A percentile compares a stretch with the other conserved stretches of the same genome.
These are phyloP conservation scores for Ctenochaetus hawaiiensis DNA, from an alignment of 2,797 vertebrate genomes.

Conservation along the genomic window DNA sequence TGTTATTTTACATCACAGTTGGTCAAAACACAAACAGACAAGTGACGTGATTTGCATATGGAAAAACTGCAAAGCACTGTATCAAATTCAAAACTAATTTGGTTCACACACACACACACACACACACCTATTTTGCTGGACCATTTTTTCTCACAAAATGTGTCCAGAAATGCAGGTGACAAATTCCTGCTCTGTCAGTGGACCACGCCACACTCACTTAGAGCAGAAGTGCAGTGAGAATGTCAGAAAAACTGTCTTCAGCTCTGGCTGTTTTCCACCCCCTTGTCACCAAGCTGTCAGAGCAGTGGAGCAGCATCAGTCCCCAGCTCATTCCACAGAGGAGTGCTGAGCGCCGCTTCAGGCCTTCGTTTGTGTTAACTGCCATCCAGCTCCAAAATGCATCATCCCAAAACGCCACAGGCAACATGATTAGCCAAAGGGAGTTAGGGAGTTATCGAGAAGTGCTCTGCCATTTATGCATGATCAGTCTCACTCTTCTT, in stretches of 20 bases:
- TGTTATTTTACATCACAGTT: neutral
- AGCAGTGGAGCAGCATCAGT: constrained; percentile 30
- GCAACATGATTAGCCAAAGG: constrained; percentile 14
- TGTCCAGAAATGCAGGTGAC: neutral
- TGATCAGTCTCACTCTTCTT: constrained; percentile 5
- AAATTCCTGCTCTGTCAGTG: neutral
- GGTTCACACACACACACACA: no score
- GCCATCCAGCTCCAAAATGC: constrained; percentile 23
- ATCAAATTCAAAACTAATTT: neutral
- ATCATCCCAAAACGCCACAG: constrained; percentile 20
- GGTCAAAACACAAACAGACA: neutral
- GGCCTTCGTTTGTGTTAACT: constrained; percentile 26
- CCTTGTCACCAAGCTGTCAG: neutral
- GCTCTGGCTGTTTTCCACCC: neutral
- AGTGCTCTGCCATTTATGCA: constrained; percentile 11
- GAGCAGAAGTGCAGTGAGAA: constrained; percentile 1
- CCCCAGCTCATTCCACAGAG: constrained; percentile 2
- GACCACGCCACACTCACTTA: neutral
- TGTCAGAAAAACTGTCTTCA: constrained; percentile 13
- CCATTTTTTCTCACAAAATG: neutral
- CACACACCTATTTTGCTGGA: neutral
- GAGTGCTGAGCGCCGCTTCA: constrained; percentile 8
- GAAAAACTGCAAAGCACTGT: neutral
- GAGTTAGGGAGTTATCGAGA: constrained; percentile 17
- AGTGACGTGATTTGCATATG: neutral